These are phyloP conservation scores for Mantis religiosa DNA, from an alignment of 2,888 invertebrate species.

Conservation along the genomic window DNA sequence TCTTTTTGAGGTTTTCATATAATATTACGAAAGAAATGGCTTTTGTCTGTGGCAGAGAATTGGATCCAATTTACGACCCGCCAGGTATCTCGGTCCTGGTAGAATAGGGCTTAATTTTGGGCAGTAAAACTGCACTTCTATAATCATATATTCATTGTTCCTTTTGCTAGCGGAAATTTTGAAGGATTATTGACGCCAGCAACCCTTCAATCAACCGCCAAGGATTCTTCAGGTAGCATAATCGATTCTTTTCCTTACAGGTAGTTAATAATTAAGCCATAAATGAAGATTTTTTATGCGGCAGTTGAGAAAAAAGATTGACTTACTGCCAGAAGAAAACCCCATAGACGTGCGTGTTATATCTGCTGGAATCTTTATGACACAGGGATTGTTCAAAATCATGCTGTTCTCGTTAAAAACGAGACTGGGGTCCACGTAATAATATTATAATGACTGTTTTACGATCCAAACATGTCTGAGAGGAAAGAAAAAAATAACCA, in stretches of 20 bases:
- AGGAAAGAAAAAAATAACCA: neutral
- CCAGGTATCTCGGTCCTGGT: neutral
- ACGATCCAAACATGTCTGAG: neutral
- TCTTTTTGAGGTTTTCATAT: neutral
- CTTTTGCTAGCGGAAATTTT: neutral
- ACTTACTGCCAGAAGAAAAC: neutral
- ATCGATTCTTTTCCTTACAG: neutral
- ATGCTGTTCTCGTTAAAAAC: slow-evolving; percentile 8
- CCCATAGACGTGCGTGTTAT: neutral
- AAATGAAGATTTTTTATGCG: neutral
- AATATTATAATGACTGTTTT: slow-evolving; percentile 15
- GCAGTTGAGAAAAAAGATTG: neutral
- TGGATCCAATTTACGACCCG: neutral
- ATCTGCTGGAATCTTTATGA: slow-evolving; percentile 10
- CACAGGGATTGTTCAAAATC: neutral
- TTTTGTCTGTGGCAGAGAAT: neutral
- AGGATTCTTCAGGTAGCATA: neutral
- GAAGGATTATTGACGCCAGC: neutral
- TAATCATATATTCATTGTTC: neutral
- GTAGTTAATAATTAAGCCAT: slow-evolving; percentile 9
- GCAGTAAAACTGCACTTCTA: neutral
- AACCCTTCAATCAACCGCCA: slow-evolving; percentile 1
- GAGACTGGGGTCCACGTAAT: neutral
- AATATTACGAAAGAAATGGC: neutral
- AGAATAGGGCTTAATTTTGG: neutral